A percentile compares a stretch with the other conserved stretches of the same genome.
phyloP scores from a whole-genome alignment of 2,888 invertebrate species.

The Drosophila prostipennis region DNA sequence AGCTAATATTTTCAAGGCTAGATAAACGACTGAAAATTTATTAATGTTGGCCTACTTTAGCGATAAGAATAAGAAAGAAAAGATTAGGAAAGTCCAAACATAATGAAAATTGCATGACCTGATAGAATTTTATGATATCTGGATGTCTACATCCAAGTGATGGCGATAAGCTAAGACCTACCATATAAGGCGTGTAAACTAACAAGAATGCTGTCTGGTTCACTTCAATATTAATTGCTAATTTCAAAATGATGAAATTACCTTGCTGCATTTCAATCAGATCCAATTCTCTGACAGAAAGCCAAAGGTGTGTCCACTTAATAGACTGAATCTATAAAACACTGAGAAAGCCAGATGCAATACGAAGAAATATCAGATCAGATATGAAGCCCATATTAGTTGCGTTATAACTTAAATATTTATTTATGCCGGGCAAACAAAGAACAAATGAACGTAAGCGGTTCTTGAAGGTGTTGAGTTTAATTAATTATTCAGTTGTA shows the following conservation, averaged over 20 bases:
- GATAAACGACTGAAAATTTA: not conserved
- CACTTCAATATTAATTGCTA: constrained; percentile 52
- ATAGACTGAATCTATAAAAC: constrained; percentile 2
- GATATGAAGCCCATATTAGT: constrained; percentile 12
- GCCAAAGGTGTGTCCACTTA: constrained; percentile 20
- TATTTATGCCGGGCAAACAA: constrained; percentile 5
- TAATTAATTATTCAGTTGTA: constrained; percentile 16
- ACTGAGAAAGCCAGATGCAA: constrained; percentile 1
- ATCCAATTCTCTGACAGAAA: too few species aligned
- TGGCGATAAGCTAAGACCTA: not conserved
- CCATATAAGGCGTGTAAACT: constrained; percentile 15
- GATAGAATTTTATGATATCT: not conserved
- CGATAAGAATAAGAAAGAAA: constrained; percentile 18
- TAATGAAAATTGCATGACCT: not conserved
- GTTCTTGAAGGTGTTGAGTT: constrained; percentile 3
- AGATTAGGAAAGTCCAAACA: constrained; percentile 2
- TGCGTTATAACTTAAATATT: constrained; percentile 13
- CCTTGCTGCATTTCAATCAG: constrained; percentile 55
- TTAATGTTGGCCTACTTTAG: constrained; percentile 1
- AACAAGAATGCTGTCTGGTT: constrained; percentile 57
- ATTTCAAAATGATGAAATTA: constrained; percentile 67
- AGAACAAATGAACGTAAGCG: not conserved
- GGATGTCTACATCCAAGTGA: not conserved
- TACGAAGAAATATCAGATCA: constrained; percentile 6
- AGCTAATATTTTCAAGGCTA: not conserved